Conservation (phyloP, 2,797 vertebrate species). For the Pogonophryne albipinna region DNA sequence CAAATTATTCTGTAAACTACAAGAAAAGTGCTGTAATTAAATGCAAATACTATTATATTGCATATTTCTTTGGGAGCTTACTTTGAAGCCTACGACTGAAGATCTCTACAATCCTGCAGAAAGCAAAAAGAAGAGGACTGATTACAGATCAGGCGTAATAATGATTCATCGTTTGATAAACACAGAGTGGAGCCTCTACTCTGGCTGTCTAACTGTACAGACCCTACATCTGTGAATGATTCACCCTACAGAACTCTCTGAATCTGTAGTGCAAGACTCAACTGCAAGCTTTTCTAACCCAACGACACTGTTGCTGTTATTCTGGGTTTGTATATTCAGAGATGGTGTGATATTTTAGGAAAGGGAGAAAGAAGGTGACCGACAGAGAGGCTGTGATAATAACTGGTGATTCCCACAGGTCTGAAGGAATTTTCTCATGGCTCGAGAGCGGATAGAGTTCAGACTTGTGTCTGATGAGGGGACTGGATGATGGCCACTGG, state of each 20-base stretch:
- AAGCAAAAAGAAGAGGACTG: constrained; percentile 11
- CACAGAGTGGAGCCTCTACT: constrained; percentile 20
- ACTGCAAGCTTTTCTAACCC: constrained; percentile 3
- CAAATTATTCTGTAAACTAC: neutral
- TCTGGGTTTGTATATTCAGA: constrained; percentile 48
- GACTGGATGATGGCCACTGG: constrained; percentile 71
- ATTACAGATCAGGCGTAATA: constrained; percentile 45
- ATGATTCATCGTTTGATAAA: constrained; percentile 65
- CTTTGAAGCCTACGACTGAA: constrained; percentile 91
- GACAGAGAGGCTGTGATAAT: constrained; percentile 71
- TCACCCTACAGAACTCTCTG: constrained; percentile 46
- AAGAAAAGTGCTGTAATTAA: neutral
- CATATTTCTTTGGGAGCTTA: constrained; percentile 37
- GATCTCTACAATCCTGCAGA: constrained; percentile 89
- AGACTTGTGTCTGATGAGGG: constrained; percentile 74
- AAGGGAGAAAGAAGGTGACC: constrained; percentile 43
- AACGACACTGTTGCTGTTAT: constrained; percentile 29
- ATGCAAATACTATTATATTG: neutral
- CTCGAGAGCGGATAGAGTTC: constrained; percentile 67
- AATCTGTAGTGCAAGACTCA: constrained; percentile 38
- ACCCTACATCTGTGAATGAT: constrained; percentile 57
- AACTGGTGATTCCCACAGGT: constrained; percentile 76
- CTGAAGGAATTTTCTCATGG: constrained; percentile 80
- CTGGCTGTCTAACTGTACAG: constrained; percentile 10
- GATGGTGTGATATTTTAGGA: constrained; percentile 48